Conservation (phyloP, 2,113 vertebrate species). For the Apteryx owenii region DNA sequence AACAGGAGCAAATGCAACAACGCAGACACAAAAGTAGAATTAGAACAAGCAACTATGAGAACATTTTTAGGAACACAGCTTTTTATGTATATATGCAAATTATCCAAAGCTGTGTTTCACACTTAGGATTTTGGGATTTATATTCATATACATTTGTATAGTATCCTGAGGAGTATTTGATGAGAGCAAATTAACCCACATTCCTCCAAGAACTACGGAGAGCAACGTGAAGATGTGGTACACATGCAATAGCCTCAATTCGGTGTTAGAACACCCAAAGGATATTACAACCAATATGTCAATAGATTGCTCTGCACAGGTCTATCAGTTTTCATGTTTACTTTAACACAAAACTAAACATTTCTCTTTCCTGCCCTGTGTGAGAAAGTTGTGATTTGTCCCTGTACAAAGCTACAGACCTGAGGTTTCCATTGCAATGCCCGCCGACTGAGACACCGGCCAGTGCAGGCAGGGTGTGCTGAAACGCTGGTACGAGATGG, state of each 20-base stretch:
- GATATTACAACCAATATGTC: neutral
- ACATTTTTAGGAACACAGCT: neutral
- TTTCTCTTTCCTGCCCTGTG: neutral
- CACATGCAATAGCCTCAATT: neutral
- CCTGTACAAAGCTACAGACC: neutral
- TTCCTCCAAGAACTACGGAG: too few species aligned
- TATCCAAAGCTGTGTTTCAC: neutral
- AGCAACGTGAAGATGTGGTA: neutral
- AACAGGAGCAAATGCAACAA: neutral
- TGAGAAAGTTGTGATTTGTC: neutral
- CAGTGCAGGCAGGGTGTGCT: neutral
- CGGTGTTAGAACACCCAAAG: neutral
- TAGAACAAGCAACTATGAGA: neutral
- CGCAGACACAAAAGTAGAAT: neutral
- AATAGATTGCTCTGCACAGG: neutral
- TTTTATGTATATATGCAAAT: neutral
- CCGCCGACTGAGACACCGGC: neutral
- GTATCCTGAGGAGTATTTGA: neutral
- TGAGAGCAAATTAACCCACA: neutral
- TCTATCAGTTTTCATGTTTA: neutral
- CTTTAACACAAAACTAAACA: neutral
- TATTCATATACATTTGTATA: neutral
- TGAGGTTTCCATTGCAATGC: neutral
- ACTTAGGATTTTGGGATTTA: neutral
- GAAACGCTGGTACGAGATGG: neutral